Evolutionary conservation across 2,888 invertebrate genomes (phyloP).

Genomic region (Allophyes oxyacanthae): DNA sequence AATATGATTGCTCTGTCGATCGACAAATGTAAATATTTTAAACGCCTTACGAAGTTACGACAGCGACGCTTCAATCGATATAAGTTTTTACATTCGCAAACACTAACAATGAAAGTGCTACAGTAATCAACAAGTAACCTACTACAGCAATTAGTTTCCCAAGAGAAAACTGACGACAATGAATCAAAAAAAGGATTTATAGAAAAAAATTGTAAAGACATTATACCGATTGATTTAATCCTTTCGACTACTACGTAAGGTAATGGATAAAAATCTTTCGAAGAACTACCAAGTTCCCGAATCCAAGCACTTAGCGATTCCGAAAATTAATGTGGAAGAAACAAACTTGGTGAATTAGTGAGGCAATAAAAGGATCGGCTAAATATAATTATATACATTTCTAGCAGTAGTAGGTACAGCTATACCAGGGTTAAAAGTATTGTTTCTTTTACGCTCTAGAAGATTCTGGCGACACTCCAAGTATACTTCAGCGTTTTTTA

Average conservation of each 20-base stretch:
- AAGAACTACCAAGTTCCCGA: too few relatives aligned
- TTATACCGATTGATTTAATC: too few relatives aligned
- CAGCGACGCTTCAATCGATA: slow-evolving; percentile 29
- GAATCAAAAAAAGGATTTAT: background rate
- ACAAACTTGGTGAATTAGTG: slow-evolving; percentile 65
- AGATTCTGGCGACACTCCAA: slow-evolving; percentile 40
- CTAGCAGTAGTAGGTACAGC: slow-evolving; percentile 56
- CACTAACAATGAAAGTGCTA: slow-evolving; percentile 32
- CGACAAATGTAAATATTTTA: slow-evolving; percentile 35
- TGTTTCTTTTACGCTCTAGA: slow-evolving; percentile 42
- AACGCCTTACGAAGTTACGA: slow-evolving; percentile 27
- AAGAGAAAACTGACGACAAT: slow-evolving; percentile 30
- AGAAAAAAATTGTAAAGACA: too few relatives aligned
- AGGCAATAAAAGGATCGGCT: slow-evolving; percentile 57
- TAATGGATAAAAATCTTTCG: too few relatives aligned
- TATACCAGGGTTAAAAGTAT: slow-evolving; percentile 48
- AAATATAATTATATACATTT: slow-evolving; percentile 60
- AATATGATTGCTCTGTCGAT: slow-evolving; percentile 20
- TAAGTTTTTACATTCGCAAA: slow-evolving; percentile 34
- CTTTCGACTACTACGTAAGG: too few relatives aligned
- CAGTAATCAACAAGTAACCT: slow-evolving; percentile 41
- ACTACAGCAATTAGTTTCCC: slow-evolving; percentile 42
- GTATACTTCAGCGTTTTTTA: background rate
- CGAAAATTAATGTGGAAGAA: slow-evolving; percentile 61
- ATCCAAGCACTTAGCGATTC: slow-evolving; percentile 60